Evolutionary conservation across 2,888 invertebrate genomes (phyloP).

Genomic region (Lasiommata megera): DNA sequence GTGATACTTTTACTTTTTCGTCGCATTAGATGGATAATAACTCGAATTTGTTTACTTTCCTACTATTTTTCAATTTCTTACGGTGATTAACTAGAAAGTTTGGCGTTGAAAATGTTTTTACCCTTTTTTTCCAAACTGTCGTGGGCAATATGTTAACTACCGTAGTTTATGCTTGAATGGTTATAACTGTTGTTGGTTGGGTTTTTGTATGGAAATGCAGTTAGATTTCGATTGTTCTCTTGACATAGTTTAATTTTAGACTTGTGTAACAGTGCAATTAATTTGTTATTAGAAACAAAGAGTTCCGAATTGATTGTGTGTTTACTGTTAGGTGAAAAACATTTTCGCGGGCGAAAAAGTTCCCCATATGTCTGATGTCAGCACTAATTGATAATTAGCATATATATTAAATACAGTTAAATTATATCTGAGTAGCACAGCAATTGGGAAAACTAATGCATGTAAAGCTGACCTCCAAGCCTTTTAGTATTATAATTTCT

Average conservation of each 20-base stretch:
- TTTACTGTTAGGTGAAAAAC: too few relatives aligned
- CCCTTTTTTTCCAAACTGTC: conserved; percentile 22
- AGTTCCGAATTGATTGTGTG: not conserved
- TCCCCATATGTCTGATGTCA: too few relatives aligned
- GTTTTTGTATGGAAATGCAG: conserved; percentile 47
- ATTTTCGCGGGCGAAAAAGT: too few relatives aligned
- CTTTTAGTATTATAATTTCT: too few relatives aligned
- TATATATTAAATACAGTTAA: too few relatives aligned
- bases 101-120: conserved; percentile 13
- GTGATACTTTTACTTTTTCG: conserved; percentile 76
- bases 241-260: conserved; percentile 37
- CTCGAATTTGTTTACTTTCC: conserved; percentile 43
- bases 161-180: conserved; percentile 55
- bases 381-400: too few relatives aligned
- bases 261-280: conserved; percentile 30
- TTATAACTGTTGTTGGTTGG: conserved; percentile 45
- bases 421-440: too few relatives aligned
- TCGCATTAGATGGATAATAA: conserved; percentile 37
- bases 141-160: conserved; percentile 44
- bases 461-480: too few relatives aligned
- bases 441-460: too few relatives aligned
- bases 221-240: conserved; percentile 44
- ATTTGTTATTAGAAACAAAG: conserved; percentile 8
- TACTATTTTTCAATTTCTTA: conserved; percentile 44
- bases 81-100: conserved; percentile 42